A percentile compares a stretch with the other conserved stretches of the same genome.
phyloP scores from a whole-genome alignment of 92 coral and sea anemone genomes.

The Phenganax stokvisi region DNA sequence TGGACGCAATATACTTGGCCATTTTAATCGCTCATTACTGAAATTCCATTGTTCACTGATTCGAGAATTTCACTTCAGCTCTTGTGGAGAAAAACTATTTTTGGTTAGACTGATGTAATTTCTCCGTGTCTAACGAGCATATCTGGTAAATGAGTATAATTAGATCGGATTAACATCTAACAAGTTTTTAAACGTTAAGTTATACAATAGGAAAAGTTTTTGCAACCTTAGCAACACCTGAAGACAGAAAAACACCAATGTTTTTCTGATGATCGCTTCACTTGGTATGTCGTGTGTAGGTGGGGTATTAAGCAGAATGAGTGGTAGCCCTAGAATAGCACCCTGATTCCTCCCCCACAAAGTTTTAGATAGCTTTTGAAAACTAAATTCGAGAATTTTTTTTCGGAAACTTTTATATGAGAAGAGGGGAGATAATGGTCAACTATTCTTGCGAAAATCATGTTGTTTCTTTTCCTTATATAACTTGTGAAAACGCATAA shows the following conservation, averaged over 20 bases:
- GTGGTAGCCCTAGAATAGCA: no score
- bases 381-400: no score
- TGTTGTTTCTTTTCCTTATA: no score
- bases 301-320: no score
- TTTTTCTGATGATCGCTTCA: background rate
- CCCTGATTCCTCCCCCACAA: no score
- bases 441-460: no score
- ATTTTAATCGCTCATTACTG: background rate
- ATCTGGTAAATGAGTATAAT: background rate
- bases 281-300: background rate
- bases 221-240: background rate
- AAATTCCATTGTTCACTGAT: conserved; percentile 2
- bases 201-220: background rate
- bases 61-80: background rate
- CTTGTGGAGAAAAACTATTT: background rate
- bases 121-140: conserved; percentile 3
- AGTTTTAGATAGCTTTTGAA: no score
- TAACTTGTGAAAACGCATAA: no score
- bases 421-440: no score
- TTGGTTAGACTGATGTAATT: background rate
- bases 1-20: background rate
- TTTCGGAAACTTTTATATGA: no score
- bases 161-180: background rate
- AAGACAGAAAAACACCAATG: no score
- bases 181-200: background rate